A percentile compares a stretch with the other conserved stretches of the same genome.
phyloP scores from a whole-genome alignment of 2,113 vertebrate species.

The Greenwoodochromis staneri region DNA sequence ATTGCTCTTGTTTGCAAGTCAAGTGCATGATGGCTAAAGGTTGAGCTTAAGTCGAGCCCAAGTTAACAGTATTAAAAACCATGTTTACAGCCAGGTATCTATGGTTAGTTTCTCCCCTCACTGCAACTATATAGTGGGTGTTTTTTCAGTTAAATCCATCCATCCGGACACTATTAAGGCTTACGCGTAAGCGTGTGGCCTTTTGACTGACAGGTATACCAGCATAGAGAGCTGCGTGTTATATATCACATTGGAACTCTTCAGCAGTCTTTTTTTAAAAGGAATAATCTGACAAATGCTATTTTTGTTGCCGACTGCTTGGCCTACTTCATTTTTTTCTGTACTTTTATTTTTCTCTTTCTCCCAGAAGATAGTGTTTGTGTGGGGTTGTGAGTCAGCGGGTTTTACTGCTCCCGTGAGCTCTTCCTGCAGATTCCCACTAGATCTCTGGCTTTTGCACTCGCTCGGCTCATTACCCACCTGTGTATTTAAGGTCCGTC shows the following conservation, averaged over 20 bases:
- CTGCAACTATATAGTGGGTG: fast-evolving
- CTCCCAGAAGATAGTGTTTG: not conserved
- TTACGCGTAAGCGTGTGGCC: fast-evolving
- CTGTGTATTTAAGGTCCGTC: not conserved
- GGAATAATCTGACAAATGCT: not conserved
- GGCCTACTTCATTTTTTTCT: not conserved
- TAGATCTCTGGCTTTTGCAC: not conserved
- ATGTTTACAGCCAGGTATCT: not conserved
- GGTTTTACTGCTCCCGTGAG: not conserved
- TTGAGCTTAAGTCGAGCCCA: not conserved
- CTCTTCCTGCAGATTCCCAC: not conserved
- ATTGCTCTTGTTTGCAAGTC: not conserved
- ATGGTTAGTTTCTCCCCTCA: not conserved
- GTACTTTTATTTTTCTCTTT: not conserved
- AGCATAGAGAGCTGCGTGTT: not conserved
- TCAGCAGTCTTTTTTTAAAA: not conserved
- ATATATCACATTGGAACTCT: not conserved
- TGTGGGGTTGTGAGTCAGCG: not conserved
- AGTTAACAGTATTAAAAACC: not conserved
- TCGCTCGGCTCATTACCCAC: not conserved
- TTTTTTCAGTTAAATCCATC: not conserved
- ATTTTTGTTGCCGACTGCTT: not conserved
- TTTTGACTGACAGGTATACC: not conserved
- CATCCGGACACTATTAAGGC: not conserved
- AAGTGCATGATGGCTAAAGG: not conserved